Conservation (phyloP, 2,888 invertebrate species). For the Agrypnus murinus region DNA sequence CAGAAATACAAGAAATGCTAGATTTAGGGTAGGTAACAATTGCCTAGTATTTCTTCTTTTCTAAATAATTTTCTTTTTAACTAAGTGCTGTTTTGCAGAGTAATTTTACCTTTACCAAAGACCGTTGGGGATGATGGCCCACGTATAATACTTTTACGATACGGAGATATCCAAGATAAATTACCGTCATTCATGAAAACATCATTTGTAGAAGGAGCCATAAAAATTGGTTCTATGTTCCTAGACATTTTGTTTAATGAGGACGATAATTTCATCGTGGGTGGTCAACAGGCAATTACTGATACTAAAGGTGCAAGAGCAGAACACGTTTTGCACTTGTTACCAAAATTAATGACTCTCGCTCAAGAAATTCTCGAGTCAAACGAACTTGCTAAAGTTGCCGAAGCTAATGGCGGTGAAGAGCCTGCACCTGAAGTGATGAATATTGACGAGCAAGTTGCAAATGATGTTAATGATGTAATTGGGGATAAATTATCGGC, state of each 20-base stretch:
- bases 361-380: too few relatives aligned
- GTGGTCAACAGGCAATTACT: conserved; percentile 66
- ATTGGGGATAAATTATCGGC: too few relatives aligned
- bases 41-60: neutral
- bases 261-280: conserved; percentile 74
- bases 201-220: conserved; percentile 69
- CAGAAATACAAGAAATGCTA: conserved; percentile 62
- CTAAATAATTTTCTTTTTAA: neutral
- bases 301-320: neutral
- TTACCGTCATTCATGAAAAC: conserved; percentile 57
- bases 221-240: conserved; percentile 65
- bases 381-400: too few relatives aligned
- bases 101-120: neutral
- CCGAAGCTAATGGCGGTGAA: too few relatives aligned
- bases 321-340: neutral
- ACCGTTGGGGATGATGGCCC: neutral
- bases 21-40: conserved; percentile 32
- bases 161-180: neutral
- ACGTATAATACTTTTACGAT: conserved; percentile 1
- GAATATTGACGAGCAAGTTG: too few relatives aligned
- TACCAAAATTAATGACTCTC: too few relatives aligned
- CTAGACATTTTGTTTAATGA: conserved; percentile 75
- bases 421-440: too few relatives aligned
- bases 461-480: too few relatives aligned
- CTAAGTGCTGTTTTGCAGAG: too few relatives aligned